Evolutionary conservation across 2,888 invertebrate species (phyloP), one percentile per base, ranked within the genome.

Genomic region (Adineta ricciae): DNA sequence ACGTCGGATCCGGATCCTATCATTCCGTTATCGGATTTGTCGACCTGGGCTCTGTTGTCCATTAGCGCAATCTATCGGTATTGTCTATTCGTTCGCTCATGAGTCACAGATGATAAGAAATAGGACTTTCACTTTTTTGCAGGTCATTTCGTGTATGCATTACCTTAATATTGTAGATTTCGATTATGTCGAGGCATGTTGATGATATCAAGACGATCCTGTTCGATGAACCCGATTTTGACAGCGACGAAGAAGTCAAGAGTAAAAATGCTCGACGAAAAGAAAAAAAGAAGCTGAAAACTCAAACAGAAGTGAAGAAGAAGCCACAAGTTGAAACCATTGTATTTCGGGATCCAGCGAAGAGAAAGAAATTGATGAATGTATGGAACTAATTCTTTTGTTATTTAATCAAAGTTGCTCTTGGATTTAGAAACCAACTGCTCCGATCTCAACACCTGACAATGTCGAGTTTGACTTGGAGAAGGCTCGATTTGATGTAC

Each of bases 401-500:
- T 56, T 49, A 49, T 49, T 16, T 50, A 2, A 50, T 50, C 19
- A 2, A 50, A 7, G 27, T 27, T 64, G 16, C 27, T 24, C 16
- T n/a, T 56, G 0, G 27, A 19, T 19, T 32, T 36, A 64, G 64
- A 64, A 64, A 14, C 11, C 32, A 19, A 7, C 32, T 16, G 14
- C 14, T 14, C 19, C 64, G 19, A 0, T 19, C 1, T 64, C 24
- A 36, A 32, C 2, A 64, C 19, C 19, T 64, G 49, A 84, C 36
- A 36, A 24, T 16, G 38, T 46, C 24, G 87, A 88, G 32, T 88
- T 94, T 86, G 94, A 94, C 88, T 93, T 96, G 88, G 94, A 94
- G 88, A 93, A 92, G 88, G 93, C 94, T 1, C 92, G 94, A 84
- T 93, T 94, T 90, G 96, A 96, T 89, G 93, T 96, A 8, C 93